phyloP scores from a whole-genome alignment of 2,888 invertebrate species.

The Acrocyrtus sp. region DNA sequence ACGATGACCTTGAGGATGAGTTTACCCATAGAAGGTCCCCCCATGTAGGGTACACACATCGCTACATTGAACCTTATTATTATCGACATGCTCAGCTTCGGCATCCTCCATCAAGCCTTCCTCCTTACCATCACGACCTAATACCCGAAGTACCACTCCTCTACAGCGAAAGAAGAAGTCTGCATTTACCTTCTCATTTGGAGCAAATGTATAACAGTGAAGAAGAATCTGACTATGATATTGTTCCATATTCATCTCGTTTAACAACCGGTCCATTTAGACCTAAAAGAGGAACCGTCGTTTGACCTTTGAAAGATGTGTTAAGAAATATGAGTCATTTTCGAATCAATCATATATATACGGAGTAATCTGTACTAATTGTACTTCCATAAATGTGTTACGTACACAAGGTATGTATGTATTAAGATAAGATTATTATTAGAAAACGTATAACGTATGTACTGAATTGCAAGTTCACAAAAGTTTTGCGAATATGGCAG shows the following conservation, averaged over 20 bases:
- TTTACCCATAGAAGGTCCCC: conserved; percentile 35
- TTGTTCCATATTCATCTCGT: conserved; percentile 46
- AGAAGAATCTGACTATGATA: conserved; percentile 31
- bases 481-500: too few relatives aligned
- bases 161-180: conserved; percentile 39
- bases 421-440: too few relatives aligned
- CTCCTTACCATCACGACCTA: conserved; percentile 40
- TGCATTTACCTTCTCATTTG: conserved; percentile 34
- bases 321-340: conserved; percentile 45
- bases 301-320: conserved; percentile 54
- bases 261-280: conserved; percentile 53
- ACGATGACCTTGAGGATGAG: conserved; percentile 44
- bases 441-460: too few relatives aligned
- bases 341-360: conserved; percentile 25
- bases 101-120: conserved; percentile 29
- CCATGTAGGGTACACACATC: conserved; percentile 37
- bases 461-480: too few relatives aligned
- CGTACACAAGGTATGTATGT: too few relatives aligned
- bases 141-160: conserved; percentile 35
- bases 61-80: conserved; percentile 40
- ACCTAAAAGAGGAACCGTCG: conserved; percentile 57
- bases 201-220: conserved; percentile 47
- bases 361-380: not conserved
- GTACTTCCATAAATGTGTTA: too few relatives aligned
- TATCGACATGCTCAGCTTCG: conserved; percentile 43